Evolutionary conservation across 2,113 vertebrate species (phyloP).

Genomic region (Paralichthys olivaceus): DNA sequence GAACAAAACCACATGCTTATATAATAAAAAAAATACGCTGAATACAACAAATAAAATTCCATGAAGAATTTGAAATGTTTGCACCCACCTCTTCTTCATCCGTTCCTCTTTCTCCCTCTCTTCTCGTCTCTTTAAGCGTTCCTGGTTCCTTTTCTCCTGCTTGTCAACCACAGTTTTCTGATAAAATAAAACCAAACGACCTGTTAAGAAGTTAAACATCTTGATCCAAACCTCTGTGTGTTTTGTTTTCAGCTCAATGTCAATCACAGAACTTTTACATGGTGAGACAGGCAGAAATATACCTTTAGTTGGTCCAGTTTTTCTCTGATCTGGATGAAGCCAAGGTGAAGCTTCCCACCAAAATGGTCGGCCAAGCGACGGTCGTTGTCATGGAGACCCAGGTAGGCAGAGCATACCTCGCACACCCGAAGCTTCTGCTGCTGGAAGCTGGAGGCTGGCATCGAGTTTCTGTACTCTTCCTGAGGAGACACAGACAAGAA

Average conservation of each 20-base stretch:
- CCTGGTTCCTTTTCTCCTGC: slow-evolving; percentile 97
- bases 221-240: neutral
- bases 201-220: neutral
- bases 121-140: slow-evolving; percentile 93
- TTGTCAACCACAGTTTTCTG: slow-evolving; percentile 98
- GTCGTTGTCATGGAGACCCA: slow-evolving; percentile 98
- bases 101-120: slow-evolving; percentile 95
- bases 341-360: slow-evolving; percentile 97
- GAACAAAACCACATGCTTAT: neutral
- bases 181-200: neutral
- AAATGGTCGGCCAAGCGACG: slow-evolving; percentile 98
- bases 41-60: neutral
- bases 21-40: neutral
- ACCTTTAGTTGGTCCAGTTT: slow-evolving; percentile 96
- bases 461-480: slow-evolving; percentile 99
- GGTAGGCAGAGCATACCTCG: slow-evolving; percentile 97
- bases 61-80: neutral
- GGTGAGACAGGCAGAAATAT: neutral
- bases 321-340: slow-evolving; percentile 98
- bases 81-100: slow-evolving; percentile 80
- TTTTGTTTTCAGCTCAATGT: neutral
- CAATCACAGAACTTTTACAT: neutral
- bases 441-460: slow-evolving; percentile 98
- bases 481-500: slow-evolving; percentile 46
- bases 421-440: slow-evolving; percentile 98